These are phyloP conservation scores for Halocynthia roretzi DNA, from an alignment of 23 tunicate species.

Conservation along the genomic window DNA sequence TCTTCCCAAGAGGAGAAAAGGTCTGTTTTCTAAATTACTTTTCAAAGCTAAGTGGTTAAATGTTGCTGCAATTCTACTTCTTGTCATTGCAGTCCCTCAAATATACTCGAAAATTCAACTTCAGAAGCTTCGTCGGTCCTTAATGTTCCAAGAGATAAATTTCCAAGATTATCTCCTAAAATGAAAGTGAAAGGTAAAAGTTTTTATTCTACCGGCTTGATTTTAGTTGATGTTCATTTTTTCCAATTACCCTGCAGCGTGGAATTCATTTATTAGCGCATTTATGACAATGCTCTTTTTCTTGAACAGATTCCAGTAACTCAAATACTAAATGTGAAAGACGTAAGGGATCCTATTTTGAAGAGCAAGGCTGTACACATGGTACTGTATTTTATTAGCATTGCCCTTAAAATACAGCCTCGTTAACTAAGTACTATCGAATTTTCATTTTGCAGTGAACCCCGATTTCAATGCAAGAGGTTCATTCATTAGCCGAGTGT, in stretches of 20 bases:
- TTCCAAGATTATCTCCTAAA: slow-evolving; percentile 25
- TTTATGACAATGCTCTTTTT: not conserved
- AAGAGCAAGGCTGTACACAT: not conserved
- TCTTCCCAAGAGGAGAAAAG: not conserved
- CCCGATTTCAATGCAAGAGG: slow-evolving; percentile 26
- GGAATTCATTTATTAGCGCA: not conserved
- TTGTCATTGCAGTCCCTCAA: not conserved
- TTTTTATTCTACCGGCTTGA: too few relatives aligned
- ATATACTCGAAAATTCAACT: not conserved
- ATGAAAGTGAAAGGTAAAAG: slow-evolving; percentile 17
- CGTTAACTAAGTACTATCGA: not conserved
- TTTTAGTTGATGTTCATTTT: too few relatives aligned
- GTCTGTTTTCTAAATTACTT: not conserved
- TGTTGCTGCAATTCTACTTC: too few relatives aligned
- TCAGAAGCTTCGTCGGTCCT: not conserved
- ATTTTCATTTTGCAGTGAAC: slow-evolving; percentile 5
- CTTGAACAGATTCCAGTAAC: not conserved
- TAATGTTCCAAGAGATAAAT: not conserved
- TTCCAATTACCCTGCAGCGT: not conserved
- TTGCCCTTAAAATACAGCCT: too few relatives aligned
- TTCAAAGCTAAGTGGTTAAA: not conserved
- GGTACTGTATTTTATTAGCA: too few relatives aligned
- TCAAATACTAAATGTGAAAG: not conserved
- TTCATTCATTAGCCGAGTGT: slow-evolving; percentile 47
- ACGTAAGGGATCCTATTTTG: not conserved